A percentile compares a stretch with the other conserved stretches of the same genome.
Conservation (phyloP, 2,888 invertebrate genomes). For the Pegoplata infirma region DNA sequence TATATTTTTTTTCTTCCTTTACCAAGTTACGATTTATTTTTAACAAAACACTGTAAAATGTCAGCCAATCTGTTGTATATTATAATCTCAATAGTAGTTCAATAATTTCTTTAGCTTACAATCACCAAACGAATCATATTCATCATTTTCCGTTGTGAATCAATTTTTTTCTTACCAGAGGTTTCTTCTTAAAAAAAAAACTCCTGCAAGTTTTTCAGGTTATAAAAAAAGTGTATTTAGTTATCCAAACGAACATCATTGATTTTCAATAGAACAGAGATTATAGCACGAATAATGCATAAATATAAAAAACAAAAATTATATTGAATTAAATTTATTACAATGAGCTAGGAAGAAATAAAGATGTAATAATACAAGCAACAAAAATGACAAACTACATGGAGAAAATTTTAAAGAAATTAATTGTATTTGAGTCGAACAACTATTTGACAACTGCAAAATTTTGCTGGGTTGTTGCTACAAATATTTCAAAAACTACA, state of each 20-base stretch:
- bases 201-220: background rate
- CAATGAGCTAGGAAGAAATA: no score
- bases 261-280: background rate
- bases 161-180: background rate
- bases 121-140: background rate
- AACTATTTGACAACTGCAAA: no score
- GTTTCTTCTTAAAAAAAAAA: background rate
- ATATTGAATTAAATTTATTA: slow-evolving; percentile 23
- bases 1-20: no score
- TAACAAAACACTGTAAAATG: slow-evolving; percentile 41
- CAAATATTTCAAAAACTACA: no score
- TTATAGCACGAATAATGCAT: slow-evolving; percentile 1
- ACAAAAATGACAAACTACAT: background rate
- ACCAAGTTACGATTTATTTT: no score
- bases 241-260: slow-evolving; percentile 15
- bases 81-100: slow-evolving; percentile 48
- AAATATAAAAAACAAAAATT: slow-evolving; percentile 10
- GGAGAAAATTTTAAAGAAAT: no score
- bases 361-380: background rate
- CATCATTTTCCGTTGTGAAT: background rate
- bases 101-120: slow-evolving; percentile 31
- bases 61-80: slow-evolving; percentile 52
- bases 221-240: slow-evolving; percentile 9
- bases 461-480: no score
- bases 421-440: no score